A percentile compares a stretch with the other conserved stretches of the same genome.
phyloP scores from a whole-genome alignment of 2,113 vertebrate species.

The Eulemur macaco region DNA sequence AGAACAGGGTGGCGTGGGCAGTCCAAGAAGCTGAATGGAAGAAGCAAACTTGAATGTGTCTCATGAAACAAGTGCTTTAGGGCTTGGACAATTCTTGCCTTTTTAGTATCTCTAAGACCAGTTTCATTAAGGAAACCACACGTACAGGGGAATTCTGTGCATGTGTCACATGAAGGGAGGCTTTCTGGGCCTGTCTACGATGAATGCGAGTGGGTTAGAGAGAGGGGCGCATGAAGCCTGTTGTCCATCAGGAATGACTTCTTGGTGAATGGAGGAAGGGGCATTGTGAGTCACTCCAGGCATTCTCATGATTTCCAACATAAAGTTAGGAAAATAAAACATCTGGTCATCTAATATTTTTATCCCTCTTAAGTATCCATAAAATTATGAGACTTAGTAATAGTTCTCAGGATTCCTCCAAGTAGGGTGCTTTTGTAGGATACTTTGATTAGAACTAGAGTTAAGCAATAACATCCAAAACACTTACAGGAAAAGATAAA shows the following conservation, averaged over 20 bases:
- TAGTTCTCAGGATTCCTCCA: background rate
- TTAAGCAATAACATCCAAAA: background rate
- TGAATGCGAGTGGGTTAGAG: background rate
- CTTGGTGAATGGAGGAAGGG: background rate
- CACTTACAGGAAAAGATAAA: background rate
- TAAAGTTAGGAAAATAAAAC: background rate
- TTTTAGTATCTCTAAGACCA: background rate
- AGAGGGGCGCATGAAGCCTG: background rate
- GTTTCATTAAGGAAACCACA: background rate
- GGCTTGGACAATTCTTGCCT: background rate
- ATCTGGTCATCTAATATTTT: background rate
- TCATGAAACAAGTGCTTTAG: background rate
- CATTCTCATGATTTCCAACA: background rate
- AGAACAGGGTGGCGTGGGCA: background rate
- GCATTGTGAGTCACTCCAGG: background rate
- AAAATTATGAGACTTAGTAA: background rate
- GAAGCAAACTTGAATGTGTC: background rate
- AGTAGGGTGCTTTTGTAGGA: background rate
- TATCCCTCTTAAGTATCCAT: background rate
- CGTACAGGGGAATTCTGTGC: too few species aligned
- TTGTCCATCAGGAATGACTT: background rate
- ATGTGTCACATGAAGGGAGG: background rate
- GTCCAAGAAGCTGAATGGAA: background rate
- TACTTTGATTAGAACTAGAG: background rate
- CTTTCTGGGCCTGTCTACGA: background rate